phyloP scores from a whole-genome alignment of 2,888 invertebrate species.

The Bursaphelenchus okinawaensis region DNA sequence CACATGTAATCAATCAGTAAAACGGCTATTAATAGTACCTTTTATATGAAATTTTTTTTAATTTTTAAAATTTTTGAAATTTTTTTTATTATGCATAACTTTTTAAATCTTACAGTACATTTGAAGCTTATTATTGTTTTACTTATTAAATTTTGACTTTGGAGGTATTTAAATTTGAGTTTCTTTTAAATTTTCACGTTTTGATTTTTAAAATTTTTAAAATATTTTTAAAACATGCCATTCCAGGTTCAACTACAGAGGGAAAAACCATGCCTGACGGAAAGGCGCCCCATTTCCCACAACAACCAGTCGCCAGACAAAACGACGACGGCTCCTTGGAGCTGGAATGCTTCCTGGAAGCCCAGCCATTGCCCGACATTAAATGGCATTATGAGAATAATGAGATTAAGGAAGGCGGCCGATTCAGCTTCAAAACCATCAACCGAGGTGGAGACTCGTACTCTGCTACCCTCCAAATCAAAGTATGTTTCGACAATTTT shows the following conservation, averaged over 20 bases:
- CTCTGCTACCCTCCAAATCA: conserved; percentile 57
- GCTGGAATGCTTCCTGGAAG: conserved; percentile 58
- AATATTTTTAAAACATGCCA: no score
- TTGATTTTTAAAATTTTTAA: no score
- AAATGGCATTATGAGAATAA: conserved; percentile 58
- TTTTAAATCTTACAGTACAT: no score
- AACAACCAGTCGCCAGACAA: conserved; percentile 58
- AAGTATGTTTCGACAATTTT: conserved; percentile 46
- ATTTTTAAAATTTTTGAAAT: no score
- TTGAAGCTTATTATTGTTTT: no score
- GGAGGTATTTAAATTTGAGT: no score
- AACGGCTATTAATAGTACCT: no score
- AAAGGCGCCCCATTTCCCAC: conserved; percentile 58
- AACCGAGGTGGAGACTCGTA: conserved; percentile 55
- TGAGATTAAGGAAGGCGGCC: conserved; percentile 46
- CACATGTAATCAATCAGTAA: no score
- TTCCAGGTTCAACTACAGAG: neutral
- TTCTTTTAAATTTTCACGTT: no score
- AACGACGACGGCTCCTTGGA: conserved; percentile 58
- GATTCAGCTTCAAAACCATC: conserved; percentile 50
- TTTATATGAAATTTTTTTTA: no score
- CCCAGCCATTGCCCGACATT: conserved; percentile 55
- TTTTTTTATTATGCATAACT: no score
- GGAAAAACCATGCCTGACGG: conserved; percentile 50
- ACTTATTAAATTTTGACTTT: no score